Base-by-base conservation (phyloP, 2,888 invertebrate genomes). In the Aphrophora alni region DNA sequence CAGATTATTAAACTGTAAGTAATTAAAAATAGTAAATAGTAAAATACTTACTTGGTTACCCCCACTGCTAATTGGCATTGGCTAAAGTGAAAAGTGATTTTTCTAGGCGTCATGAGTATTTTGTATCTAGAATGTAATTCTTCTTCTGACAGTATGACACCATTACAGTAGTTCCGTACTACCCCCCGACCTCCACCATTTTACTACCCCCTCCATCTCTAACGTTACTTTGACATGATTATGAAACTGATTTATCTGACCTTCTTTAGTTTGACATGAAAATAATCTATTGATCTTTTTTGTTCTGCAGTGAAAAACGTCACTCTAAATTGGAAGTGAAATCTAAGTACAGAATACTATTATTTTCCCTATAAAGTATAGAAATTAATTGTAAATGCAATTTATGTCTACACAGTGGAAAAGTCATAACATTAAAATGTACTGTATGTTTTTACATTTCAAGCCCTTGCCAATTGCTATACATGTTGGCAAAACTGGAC, bases 41-140 rank as follows among this genome's bases (percentile, higher is more conserved):
- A 44, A 44, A 24, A 17, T 78, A 82, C 82, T 82, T 59, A 82
- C 82, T 69, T 59, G 74, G 72, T 77, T 78, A 26, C 80, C 82
- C 51, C 80, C 82, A 82, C 82, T 82, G 75, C 82, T 82, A 74
- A 82, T 82, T 80, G 82, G 82, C 82, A 82, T 82, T 80, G 82
- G 82, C 80, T 82, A 33, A 33, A 33, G 71, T 80, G 77, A 73
- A 44, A 51, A 26, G 51, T 0, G 51, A 78, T 44, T 59, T 59
- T 59, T 59, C 59, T 59, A 21, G 59, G 21, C 59, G 59, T 59
- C 59, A 59, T 59, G 59, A 59, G 59, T 59, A 59, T 59, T 59
- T 59, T 59, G 59, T 59, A 14, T 59, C 59, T 59, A 21, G 14
- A 59, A 33, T 33, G 33, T 33, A n/a, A n/a, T 59, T 59, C 21